phyloP scores from a whole-genome alignment of 2,113 vertebrate genomes.

The Mormyrus lacerda region DNA sequence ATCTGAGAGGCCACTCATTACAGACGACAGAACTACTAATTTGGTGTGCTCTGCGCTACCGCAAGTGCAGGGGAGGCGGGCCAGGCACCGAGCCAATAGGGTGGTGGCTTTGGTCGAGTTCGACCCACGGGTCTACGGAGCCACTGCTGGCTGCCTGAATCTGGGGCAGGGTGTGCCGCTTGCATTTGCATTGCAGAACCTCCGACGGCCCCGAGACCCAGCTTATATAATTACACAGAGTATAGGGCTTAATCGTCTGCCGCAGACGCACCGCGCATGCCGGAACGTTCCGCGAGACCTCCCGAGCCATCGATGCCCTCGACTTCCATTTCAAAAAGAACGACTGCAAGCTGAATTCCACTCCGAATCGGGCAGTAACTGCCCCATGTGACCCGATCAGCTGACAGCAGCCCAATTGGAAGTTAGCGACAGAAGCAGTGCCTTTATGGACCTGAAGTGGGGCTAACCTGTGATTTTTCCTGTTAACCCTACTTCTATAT shows the following conservation, averaged over 20 bases:
- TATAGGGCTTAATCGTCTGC: background rate
- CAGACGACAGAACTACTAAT: constrained; percentile 15
- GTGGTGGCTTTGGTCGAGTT: background rate
- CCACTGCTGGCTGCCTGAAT: background rate
- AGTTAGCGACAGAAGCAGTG: background rate
- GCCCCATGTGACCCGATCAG: background rate
- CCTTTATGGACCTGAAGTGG: background rate
- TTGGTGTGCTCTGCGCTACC: background rate
- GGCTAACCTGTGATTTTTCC: background rate
- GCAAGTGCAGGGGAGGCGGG: background rate
- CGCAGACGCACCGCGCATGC: background rate
- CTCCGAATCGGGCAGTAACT: background rate
- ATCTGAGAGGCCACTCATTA: constrained; percentile 15
- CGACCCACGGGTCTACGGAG: background rate
- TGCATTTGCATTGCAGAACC: background rate
- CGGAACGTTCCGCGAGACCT: constrained; percentile 28
- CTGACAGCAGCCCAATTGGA: background rate
- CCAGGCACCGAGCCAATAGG: background rate
- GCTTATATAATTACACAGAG: background rate
- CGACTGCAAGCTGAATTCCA: constrained; percentile 14
- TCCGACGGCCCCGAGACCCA: background rate
- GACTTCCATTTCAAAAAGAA: constrained; percentile 27
- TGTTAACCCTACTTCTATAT: background rate
- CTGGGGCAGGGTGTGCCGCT: background rate
- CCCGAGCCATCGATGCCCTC: constrained; percentile 21